phyloP scores from a whole-genome alignment of 2,797 vertebrate species.

The Gymnodraco acuticeps region DNA sequence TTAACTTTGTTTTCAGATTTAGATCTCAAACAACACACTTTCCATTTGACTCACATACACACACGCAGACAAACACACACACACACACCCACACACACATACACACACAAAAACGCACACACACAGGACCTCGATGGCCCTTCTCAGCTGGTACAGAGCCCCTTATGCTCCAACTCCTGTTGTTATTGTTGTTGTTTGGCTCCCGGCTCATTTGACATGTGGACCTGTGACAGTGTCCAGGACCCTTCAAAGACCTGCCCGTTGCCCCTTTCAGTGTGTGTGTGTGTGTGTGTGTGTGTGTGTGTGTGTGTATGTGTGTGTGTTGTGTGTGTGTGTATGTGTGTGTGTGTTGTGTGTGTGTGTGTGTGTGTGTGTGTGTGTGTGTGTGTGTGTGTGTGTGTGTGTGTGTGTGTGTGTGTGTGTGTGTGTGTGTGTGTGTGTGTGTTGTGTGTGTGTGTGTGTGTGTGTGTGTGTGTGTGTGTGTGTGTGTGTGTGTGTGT shows the following conservation, averaged over 20 bases:
- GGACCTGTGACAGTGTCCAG: slow-evolving; percentile 83
- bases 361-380: not conserved
- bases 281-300: slow-evolving; percentile 2
- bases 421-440: not conserved
- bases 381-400: not conserved
- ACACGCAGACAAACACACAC: too few relatives aligned
- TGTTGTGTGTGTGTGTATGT: too few relatives aligned
- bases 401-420: not conserved
- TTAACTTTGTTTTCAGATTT: too few relatives aligned
- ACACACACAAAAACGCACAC: not conserved
- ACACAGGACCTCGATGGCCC: slow-evolving; percentile 71
- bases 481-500: too few relatives aligned
- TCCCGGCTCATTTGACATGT: slow-evolving; percentile 80
- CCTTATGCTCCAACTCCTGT: slow-evolving; percentile 84
- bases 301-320: not conserved
- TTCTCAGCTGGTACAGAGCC: slow-evolving; percentile 80
- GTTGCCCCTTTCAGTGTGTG: slow-evolving; percentile 41
- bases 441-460: not conserved
- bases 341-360: not conserved
- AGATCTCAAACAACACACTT: too few relatives aligned
- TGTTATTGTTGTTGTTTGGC: slow-evolving; percentile 85
- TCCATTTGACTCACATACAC: too few relatives aligned
- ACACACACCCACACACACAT: not conserved
- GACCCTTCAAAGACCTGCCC: slow-evolving; percentile 79
- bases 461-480: not conserved